phyloP scores from a whole-genome alignment of 2,113 vertebrate species.

The Periophthalmus modestus region DNA sequence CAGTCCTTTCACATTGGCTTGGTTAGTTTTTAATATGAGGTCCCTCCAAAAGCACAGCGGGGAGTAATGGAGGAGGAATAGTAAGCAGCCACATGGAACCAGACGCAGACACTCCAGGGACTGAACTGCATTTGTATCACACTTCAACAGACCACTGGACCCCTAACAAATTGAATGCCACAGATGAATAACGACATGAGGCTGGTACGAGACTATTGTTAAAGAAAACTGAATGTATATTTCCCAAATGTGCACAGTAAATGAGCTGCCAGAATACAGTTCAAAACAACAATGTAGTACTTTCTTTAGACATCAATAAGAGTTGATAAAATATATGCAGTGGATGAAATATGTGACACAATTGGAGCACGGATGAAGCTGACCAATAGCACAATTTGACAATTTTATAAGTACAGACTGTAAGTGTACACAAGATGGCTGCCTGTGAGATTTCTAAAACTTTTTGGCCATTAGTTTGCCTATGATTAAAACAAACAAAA shows the following conservation, averaged over 20 bases:
- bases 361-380: background rate
- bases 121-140: conserved; percentile 55
- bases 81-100: conserved; percentile 40
- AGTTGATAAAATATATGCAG: background rate
- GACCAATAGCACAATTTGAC: too few species aligned
- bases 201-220: conserved; percentile 32
- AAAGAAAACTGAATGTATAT: conserved; percentile 19
- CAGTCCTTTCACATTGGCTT: background rate
- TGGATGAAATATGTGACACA: background rate
- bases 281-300: conserved; percentile 15
- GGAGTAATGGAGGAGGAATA: background rate
- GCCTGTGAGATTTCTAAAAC: too few species aligned
- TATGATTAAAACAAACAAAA: too few species aligned
- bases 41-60: conserved; percentile 22
- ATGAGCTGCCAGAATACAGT: conserved; percentile 1
- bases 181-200: conserved; percentile 66
- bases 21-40: background rate
- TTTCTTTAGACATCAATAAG: background rate
- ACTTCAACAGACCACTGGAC: conserved; percentile 54
- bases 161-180: conserved; percentile 70
- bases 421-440: too few species aligned
- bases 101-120: conserved; percentile 41
- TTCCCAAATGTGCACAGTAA: conserved; percentile 40
- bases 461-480: too few species aligned
- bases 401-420: too few species aligned